phyloP scores from a whole-genome alignment of 2,797 vertebrate species.

The Rhinophrynus dorsalis region DNA sequence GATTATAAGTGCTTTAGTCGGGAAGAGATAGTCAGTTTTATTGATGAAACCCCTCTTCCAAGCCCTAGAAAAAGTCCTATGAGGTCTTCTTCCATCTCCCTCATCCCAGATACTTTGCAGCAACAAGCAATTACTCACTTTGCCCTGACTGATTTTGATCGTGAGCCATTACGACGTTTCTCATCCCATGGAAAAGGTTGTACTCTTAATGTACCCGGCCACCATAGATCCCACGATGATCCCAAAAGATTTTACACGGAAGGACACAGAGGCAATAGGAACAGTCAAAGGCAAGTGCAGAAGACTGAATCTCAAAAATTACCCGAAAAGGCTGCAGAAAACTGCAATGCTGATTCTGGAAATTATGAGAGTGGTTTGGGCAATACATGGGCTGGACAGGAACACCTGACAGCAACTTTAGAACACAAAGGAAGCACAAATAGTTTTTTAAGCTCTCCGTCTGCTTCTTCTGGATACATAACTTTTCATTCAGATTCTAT shows the following conservation, averaged over 20 bases:
- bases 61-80: constrained; percentile 75
- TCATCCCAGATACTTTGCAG: constrained; percentile 70
- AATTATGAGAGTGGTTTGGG: constrained; percentile 63
- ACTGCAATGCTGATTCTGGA: constrained; percentile 31
- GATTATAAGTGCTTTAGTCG: constrained; percentile 77
- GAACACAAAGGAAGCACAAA: constrained; percentile 80
- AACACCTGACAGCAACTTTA: constrained; percentile 62
- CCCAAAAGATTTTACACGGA: constrained; percentile 28
- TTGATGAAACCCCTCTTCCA: constrained; percentile 76
- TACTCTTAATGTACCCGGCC: constrained; percentile 35
- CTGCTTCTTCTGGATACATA: constrained; percentile 79
- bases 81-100: constrained; percentile 72
- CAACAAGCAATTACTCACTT: constrained; percentile 69
- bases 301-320: constrained; percentile 54
- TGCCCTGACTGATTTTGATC: constrained; percentile 81
- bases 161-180: constrained; percentile 76
- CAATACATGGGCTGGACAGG: constrained; percentile 67
- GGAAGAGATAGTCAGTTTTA: constrained; percentile 81
- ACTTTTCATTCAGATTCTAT: constrained; percentile 83
- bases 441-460: constrained; percentile 85
- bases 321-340: constrained; percentile 49
- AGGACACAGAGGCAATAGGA: constrained; percentile 42
- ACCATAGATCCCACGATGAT: constrained; percentile 47
- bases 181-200: constrained; percentile 63
- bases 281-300: constrained; percentile 36